Evolutionary conservation across 1,140 invertebrate species (phyloP), one percentile per base, ranked within the genome.

Genomic region (Ylistrum balloti): DNA sequence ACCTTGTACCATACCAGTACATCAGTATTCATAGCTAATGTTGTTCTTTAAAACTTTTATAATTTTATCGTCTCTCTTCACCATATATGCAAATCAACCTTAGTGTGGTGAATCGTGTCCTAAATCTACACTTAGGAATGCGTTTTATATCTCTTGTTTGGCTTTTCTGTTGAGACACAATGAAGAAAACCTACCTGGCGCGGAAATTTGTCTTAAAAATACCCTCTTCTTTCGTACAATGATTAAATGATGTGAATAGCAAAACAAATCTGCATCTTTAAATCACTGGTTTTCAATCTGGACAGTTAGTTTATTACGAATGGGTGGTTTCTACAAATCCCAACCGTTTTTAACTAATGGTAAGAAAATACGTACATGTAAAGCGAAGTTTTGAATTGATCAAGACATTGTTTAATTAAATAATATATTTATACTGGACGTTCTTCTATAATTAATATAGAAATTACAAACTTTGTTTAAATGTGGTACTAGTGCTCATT

Each of bases 21-120:
- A 74, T 74, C 56, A 74, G 56, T 74, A 74, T 74, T n/a, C 56
- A 74, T n/a, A 11, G 56, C n/a, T 74, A 74, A 74, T 74, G 56
- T 28, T 74, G n/a, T 74, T 74, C 56, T 74, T 74, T 74, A 74
- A 74, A 74, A 74, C 22, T 74, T 74, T 74, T 74, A 74, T 74
- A 74, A 74, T 74, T 74, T 74, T 74, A 74, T 74, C 56, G 56
- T 74, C 56, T n/a, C 56, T 28, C 56, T 74, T 28, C 56, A 28
- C 15, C 56, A 74, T 74, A 28, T 74, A 74, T 74, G 56, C 56
- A 74, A 74, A 74, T 74, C 5, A 28, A n/a, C n/a, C 22, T 74
- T 74, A 11, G 22, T 74, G 56, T 74, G 15, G 0, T 74, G 56
- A 74, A 74, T 74, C 56, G 56, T 74, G 56, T 74, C 56, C 56